Conservation (phyloP, 64 coral and sea anemone genomes). For the Porites australiensis region DNA sequence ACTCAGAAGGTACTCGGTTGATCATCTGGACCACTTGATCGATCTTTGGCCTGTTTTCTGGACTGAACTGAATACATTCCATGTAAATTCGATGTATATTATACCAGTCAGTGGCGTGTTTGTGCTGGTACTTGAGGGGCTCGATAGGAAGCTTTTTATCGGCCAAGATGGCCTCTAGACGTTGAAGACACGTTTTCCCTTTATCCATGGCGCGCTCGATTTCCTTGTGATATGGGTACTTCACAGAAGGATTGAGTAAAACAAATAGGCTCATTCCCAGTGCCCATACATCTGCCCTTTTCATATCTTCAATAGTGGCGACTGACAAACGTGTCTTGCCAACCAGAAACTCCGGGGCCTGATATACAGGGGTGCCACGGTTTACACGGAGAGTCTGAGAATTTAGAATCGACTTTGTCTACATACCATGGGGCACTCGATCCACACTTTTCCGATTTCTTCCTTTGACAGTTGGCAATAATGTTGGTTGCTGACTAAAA, state of each 20-base stretch:
- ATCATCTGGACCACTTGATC: too few relatives aligned
- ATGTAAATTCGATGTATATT: too few relatives aligned
- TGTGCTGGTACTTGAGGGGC: too few relatives aligned
- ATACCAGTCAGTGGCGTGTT: too few relatives aligned
- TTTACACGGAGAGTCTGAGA: background rate
- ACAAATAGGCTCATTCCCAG: background rate
- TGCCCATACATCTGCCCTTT: background rate
- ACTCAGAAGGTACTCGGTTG: too few relatives aligned
- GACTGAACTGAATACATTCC: too few relatives aligned
- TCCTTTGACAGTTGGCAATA: slow-evolving; percentile 1
- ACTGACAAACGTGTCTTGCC: slow-evolving; percentile 23
- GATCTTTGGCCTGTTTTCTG: too few relatives aligned
- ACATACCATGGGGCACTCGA: slow-evolving; percentile 8
- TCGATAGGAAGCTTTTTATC: too few relatives aligned
- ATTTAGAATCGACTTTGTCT: slow-evolving; percentile 4
- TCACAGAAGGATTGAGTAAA: background rate
- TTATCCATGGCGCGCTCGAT: background rate
- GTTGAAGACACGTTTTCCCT: background rate
- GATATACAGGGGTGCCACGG: slow-evolving; percentile 20
- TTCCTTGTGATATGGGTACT: too few relatives aligned
- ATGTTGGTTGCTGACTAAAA: slow-evolving; percentile 55
- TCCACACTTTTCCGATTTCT: slow-evolving; percentile 21
- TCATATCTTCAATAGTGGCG: slow-evolving; percentile 31
- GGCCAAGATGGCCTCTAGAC: too few relatives aligned
- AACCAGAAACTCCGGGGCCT: slow-evolving; percentile 20